Conservation (phyloP, 2,888 invertebrate genomes). For the Steromphala cineraria region DNA sequence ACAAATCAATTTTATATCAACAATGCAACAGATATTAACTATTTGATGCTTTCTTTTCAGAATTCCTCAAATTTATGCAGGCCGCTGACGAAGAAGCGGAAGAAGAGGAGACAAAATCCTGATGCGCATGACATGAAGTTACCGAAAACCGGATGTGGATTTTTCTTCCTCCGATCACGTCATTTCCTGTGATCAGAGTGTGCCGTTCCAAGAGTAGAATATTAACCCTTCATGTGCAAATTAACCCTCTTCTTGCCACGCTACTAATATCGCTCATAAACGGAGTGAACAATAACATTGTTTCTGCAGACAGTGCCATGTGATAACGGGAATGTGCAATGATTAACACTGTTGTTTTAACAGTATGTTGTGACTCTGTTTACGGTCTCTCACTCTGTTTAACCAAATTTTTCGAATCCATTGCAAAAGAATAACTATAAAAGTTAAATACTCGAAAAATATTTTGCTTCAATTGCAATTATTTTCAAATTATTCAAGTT, state of each 20-base stretch:
- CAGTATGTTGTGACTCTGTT: not conserved
- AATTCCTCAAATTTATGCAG: not conserved
- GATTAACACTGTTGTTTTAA: not conserved
- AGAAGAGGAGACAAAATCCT: not conserved
- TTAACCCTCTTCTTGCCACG: not conserved
- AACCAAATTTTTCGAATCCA: not conserved
- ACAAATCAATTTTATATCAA: not conserved
- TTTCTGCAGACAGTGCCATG: not conserved
- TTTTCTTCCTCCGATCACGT: slow-evolving; percentile 6
- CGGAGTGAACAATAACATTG: not conserved
- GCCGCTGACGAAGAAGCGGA: not conserved
- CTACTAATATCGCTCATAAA: not conserved
- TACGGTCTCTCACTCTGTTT: not conserved
- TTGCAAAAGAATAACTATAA: too few relatives aligned
- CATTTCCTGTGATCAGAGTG: not conserved
- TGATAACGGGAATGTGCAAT: not conserved
- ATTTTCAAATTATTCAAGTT: too few relatives aligned
- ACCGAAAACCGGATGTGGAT: not conserved
- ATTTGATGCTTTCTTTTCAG: not conserved
- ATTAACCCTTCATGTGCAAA: not conserved
- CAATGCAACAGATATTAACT: not conserved
- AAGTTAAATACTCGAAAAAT: too few relatives aligned
- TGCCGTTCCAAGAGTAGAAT: not conserved
- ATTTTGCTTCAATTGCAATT: too few relatives aligned
- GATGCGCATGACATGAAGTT: not conserved